Conservation (phyloP, 2,113 vertebrate species). For the Budorcas taxicolor region DNA sequence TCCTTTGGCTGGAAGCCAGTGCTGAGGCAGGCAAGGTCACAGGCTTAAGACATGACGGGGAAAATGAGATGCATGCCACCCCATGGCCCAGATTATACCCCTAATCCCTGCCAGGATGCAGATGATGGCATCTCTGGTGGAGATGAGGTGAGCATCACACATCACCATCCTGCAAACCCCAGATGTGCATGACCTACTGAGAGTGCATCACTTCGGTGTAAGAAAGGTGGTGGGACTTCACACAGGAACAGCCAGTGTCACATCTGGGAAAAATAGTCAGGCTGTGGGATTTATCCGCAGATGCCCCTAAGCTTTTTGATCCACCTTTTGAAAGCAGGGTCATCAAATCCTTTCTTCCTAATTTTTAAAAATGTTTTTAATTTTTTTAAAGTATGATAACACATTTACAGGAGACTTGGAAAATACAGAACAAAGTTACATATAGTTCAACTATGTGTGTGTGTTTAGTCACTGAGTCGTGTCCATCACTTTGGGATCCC, state of each 20-base stretch:
- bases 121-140: neutral
- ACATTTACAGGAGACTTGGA: neutral
- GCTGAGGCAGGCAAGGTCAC: neutral
- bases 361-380: neutral
- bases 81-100: neutral
- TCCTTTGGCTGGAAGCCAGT: constrained; percentile 12
- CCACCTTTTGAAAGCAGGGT: neutral
- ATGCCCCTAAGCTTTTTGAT: neutral
- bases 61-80: neutral
- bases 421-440: neutral
- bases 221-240: neutral
- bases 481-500: neutral
- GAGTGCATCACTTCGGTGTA: accelerated
- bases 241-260: neutral
- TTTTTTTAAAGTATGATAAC: neutral
- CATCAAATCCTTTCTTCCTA: constrained; percentile 17
- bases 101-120: neutral
- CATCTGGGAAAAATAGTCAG: neutral
- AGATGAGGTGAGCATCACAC: neutral
- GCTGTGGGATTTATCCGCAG: neutral
- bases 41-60: neutral
- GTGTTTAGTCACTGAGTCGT: neutral
- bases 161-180: neutral
- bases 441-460: neutral
- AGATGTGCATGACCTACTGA: neutral